Conservation (phyloP, 2,888 invertebrate genomes). For the Ectemnius continuus region DNA sequence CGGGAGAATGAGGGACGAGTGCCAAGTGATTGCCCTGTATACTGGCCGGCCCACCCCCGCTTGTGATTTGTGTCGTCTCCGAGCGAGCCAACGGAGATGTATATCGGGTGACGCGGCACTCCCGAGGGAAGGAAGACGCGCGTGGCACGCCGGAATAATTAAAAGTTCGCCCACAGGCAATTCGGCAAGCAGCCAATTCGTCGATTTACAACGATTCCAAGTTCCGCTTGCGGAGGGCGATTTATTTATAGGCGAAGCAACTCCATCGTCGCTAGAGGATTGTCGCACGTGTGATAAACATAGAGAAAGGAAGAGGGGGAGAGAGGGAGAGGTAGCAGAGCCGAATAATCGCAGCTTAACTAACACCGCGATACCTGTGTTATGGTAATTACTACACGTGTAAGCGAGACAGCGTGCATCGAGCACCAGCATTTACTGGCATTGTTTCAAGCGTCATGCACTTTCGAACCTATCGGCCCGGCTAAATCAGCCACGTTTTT, state of each 20-base stretch:
- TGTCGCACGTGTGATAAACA: conserved; percentile 12
- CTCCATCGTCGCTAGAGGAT: background rate
- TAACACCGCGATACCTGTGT: conserved; percentile 54
- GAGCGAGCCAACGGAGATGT: background rate
- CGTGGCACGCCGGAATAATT: conserved; percentile 26
- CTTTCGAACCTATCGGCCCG: conserved; percentile 38
- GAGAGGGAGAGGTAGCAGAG: conserved; percentile 11
- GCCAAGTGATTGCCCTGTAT: conserved; percentile 29
- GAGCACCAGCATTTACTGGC: conserved; percentile 56
- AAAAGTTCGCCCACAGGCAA: conserved; percentile 7
- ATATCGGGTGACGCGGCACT: background rate
- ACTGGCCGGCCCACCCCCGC: too few relatives aligned
- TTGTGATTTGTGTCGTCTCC: background rate
- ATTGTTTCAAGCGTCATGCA: conserved; percentile 67
- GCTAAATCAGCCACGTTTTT: conserved; percentile 56
- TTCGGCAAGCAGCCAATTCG: conserved; percentile 20
- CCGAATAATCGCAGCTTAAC: conserved; percentile 40
- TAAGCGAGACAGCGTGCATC: conserved; percentile 43
- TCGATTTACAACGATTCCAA: conserved; percentile 25
- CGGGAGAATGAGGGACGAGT: conserved; percentile 24
- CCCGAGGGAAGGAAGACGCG: conserved; percentile 4
- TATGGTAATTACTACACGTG: conserved; percentile 72
- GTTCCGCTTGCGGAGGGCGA: background rate
- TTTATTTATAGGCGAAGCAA: conserved; percentile 1
- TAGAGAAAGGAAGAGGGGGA: conserved; percentile 17